Conservation (phyloP, 1,140 invertebrate species). For the Diorhabda elongata region DNA sequence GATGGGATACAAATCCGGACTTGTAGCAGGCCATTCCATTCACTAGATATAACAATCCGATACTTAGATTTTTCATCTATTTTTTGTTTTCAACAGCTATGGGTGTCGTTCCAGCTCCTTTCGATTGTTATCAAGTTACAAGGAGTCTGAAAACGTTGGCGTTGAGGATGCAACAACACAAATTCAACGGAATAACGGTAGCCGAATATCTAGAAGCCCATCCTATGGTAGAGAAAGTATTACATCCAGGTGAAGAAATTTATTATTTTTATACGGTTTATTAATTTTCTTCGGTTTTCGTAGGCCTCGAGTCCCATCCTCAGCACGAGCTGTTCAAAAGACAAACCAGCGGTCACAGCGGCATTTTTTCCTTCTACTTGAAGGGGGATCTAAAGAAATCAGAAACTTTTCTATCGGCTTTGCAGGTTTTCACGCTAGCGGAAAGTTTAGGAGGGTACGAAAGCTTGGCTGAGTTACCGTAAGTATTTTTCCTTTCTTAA, state of each 20-base stretch:
- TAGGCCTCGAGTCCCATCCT: constrained; percentile 85
- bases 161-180: constrained; percentile 86
- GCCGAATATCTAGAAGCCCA: constrained; percentile 78
- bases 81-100: constrained; percentile 57
- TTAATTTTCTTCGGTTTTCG: constrained; percentile 9
- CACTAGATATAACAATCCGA: too few species aligned
- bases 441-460: constrained; percentile 96
- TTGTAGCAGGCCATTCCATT: too few species aligned
- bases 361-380: constrained; percentile 88
- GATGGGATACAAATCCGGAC: too few species aligned
- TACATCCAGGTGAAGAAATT: constrained; percentile 69
- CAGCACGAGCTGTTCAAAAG: constrained; percentile 78
- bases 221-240: constrained; percentile 72
- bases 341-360: constrained; percentile 87
- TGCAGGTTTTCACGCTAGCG: constrained; percentile 85
- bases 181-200: constrained; percentile 70
- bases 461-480: constrained; percentile 83
- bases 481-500: constrained; percentile 48
- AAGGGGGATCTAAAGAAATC: constrained; percentile 69
- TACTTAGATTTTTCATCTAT: neutral
- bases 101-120: constrained; percentile 91
- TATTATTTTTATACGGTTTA: neutral
- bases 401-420: constrained; percentile 67
- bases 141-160: constrained; percentile 92
- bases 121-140: constrained; percentile 92